These are phyloP conservation scores for Echinometra lucunter DNA, from an alignment of 53 echinoderm and acorn worm genomes.

Conservation along the genomic window DNA sequence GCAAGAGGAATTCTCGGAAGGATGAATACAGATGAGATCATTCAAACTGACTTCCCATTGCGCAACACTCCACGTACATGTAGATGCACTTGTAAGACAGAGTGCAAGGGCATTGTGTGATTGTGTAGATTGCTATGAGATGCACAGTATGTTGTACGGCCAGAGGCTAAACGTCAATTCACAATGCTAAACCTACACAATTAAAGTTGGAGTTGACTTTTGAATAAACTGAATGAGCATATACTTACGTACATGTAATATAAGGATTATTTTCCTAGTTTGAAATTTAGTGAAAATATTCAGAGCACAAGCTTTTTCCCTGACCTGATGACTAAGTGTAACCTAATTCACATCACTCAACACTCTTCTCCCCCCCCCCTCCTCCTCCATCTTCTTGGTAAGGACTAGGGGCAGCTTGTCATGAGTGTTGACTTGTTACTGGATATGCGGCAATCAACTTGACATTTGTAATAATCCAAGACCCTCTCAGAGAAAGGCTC, in stretches of 20 bases:
- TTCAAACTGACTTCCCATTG: background rate
- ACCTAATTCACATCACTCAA: constrained; percentile 13
- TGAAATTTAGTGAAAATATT: background rate
- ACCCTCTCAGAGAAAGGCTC: background rate
- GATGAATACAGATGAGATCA: constrained; percentile 35
- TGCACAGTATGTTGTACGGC: background rate
- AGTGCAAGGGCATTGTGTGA: too few relatives aligned
- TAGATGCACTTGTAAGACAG: background rate
- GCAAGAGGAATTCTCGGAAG: constrained; percentile 13
- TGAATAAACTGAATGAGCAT: background rate
- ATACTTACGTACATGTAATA: background rate
- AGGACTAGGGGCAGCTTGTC: background rate
- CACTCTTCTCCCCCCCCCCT: background rate
- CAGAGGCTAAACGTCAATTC: background rate
- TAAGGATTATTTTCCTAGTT: background rate
- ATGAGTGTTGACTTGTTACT: constrained; percentile 19
- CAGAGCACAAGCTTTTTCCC: background rate
- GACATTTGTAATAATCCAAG: constrained; percentile 13
- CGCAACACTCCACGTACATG: background rate
- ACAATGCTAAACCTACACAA: background rate
- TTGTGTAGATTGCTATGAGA: too few relatives aligned
- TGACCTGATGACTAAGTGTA: constrained; percentile 18
- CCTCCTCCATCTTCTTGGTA: background rate
- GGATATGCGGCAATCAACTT: background rate
- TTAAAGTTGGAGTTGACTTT: background rate